phyloP scores from a whole-genome alignment of 2,113 vertebrate genomes.

The Sebastes schlegelii region DNA sequence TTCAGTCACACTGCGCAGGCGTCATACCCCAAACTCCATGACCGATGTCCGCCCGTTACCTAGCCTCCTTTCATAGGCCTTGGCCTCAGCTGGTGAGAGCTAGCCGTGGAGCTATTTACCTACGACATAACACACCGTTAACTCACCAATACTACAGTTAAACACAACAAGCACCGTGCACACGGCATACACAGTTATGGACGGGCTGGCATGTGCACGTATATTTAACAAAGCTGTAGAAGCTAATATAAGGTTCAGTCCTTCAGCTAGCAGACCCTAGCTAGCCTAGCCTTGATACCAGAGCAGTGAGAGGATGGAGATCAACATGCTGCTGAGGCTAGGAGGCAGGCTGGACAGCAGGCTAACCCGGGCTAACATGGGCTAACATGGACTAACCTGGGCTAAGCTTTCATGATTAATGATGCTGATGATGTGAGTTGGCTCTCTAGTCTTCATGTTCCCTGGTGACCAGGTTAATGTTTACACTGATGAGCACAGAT shows the following conservation, averaged over 20 bases:
- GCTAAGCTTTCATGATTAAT: background rate
- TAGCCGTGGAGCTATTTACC: constrained; percentile 11
- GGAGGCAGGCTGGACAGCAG: constrained; percentile 1
- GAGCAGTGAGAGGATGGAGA: constrained; percentile 13
- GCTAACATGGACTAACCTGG: background rate
- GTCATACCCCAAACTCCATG: too few species aligned
- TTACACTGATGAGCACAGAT: background rate
- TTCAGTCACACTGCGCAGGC: too few species aligned
- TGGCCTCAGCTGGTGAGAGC: constrained; percentile 32
- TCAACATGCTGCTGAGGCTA: constrained; percentile 1
- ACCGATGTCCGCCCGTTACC: too few species aligned
- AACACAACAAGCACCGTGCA: background rate
- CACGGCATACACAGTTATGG: background rate
- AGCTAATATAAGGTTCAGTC: constrained; percentile 1
- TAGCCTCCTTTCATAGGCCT: too few species aligned
- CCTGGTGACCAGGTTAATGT: background rate
- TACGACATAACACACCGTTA: background rate
- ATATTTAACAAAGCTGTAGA: background rate
- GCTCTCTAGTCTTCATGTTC: background rate
- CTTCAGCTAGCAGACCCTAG: constrained; percentile 22
- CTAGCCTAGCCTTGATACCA: constrained; percentile 43
- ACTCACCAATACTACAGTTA: background rate
- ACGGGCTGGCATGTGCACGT: too few species aligned
- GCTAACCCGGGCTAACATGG: background rate
- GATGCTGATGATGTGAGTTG: constrained; percentile 10